Conservation (phyloP, 53 echinoderm and acorn worm species). For the Actinopyga echinites region DNA sequence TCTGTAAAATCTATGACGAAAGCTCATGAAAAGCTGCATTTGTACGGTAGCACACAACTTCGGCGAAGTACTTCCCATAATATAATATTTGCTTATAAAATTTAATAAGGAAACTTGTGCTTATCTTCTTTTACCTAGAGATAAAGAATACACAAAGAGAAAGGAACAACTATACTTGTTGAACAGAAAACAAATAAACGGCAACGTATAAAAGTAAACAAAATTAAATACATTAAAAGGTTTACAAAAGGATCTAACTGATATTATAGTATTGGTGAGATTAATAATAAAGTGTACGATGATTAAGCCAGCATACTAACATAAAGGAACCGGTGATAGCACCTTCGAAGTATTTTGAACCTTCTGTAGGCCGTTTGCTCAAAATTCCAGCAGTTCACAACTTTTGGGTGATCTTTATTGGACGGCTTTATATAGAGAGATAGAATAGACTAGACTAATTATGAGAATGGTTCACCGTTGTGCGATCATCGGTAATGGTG, state of each 20-base stretch:
- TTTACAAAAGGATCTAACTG: too few relatives aligned
- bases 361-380: neutral
- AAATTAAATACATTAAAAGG: neutral
- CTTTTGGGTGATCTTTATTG: neutral
- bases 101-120: neutral
- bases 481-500: neutral
- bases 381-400: neutral
- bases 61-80: neutral
- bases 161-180: neutral
- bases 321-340: neutral
- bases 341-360: neutral
- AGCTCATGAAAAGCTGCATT: neutral
- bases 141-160: neutral
- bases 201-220: neutral
- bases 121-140: neutral
- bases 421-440: too few relatives aligned
- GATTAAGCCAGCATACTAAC: neutral
- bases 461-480: neutral
- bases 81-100: neutral
- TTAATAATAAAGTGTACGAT: too few relatives aligned
- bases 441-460: too few relatives aligned
- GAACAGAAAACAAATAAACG: neutral
- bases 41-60: neutral
- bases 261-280: too few relatives aligned
- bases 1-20: neutral